Evolutionary conservation across 2,113 vertebrate genomes (phyloP), one percentile per base, ranked within the genome.

Genomic region (Budorcas taxicolor): DNA sequence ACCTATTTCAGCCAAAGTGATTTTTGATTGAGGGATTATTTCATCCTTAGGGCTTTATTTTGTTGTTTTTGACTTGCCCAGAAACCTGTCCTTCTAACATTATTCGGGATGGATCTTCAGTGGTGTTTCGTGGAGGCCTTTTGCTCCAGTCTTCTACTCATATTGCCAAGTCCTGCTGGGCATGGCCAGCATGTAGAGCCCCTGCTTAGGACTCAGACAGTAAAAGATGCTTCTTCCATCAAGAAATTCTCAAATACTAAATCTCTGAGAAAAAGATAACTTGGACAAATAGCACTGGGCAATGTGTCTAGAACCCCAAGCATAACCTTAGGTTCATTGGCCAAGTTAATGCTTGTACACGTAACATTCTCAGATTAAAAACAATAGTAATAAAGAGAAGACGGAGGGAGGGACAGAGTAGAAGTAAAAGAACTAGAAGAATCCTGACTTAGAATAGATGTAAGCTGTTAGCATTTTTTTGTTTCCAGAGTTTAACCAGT

Each of bases 21-120:
- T 98, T 98, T 96, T 96, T 98, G 76, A 97, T 95, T 76, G 81
- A 98, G 94, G 92, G 97, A 94, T 94, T 0, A 85, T 96, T 97
- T n/a, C 81, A 52, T 98, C 92, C 53, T 94, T 81, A 94, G 97
- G 76, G 76, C 86, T 98, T 13, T 50, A 21, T 64, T 98, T 92
- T 91, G 67, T 87, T 98, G 31, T 91, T 88, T 96, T 88, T 88
- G 45, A 84, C 90, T 97, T 95, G 6, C 60, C 50, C 45, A 43
- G 88, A 87, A 97, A 91, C 76, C 58, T 95, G 90, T 91, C 95
- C 64, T 92, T 96, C 80, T 94, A 16, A 2, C 7, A 2, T 91
- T 74, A 85, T 87, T 64, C 67, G 16, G 76, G 45, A 7, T 80
- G 17, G 87, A 50, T 93, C 82, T 97, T 97, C 50, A 23, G 25